Evolutionary conservation across 37 sponge, comb jelly and placozoan genomes (phyloP).

Genomic region (Aplysina aerophoba): DNA sequence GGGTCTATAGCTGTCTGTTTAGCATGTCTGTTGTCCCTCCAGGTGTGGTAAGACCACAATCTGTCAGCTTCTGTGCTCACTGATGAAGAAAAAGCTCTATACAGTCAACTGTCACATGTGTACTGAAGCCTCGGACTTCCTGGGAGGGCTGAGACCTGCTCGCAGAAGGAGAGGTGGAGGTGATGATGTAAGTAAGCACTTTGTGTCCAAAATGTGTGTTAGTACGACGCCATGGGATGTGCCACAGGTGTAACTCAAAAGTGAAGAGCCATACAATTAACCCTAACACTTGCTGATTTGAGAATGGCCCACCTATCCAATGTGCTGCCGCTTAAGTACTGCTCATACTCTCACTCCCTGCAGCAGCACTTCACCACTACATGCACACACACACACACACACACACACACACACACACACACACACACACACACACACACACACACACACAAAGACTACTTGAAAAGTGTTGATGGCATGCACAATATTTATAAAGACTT

Average conservation of each 20-base stretch:
- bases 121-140: constrained; percentile 97
- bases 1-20: neutral
- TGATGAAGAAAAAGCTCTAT: constrained; percentile 57
- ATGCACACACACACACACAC: too few relatives aligned
- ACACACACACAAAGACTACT: too few relatives aligned
- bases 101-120: constrained; percentile 98
- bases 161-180: constrained; percentile 28
- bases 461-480: too few relatives aligned
- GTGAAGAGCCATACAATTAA: too few relatives aligned
- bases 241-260: neutral
- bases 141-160: constrained; percentile 93
- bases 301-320: too few relatives aligned
- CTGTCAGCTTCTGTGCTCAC: constrained; percentile 78
- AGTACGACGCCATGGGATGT: neutral
- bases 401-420: too few relatives aligned
- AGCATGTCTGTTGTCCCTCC: neutral
- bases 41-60: constrained; percentile 97
- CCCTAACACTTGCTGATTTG: too few relatives aligned
- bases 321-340: too few relatives aligned
- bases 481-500: too few relatives aligned
- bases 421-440: too few relatives aligned
- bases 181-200: constrained; percentile 12
- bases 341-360: too few relatives aligned
- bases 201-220: neutral
- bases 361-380: too few relatives aligned